Evolutionary conservation across 2,888 invertebrate species (phyloP).

Genomic region (Nomada ferruginata): DNA sequence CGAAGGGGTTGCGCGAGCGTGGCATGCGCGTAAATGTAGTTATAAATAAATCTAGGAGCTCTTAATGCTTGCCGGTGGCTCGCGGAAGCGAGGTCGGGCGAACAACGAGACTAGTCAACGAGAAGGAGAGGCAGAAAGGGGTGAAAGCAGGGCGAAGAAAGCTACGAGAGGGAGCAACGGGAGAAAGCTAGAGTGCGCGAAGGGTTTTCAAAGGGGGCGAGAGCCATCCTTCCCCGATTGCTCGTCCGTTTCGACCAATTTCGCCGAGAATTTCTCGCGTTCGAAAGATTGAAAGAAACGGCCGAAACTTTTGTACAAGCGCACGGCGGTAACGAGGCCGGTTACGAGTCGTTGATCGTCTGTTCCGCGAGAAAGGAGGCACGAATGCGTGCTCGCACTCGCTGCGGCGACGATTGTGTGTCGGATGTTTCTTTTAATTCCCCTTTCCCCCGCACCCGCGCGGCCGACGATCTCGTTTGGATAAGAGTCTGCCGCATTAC

Average conservation of each 20-base stretch:
- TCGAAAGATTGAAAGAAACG: background rate
- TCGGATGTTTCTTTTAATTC: constrained; percentile 66
- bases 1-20: constrained; percentile 75
- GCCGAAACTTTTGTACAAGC: background rate
- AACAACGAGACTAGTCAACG: constrained; percentile 9
- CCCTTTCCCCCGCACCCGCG: constrained; percentile 40
- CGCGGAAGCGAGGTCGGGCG: constrained; percentile 59
- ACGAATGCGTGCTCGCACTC: constrained; percentile 23
- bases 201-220: constrained; percentile 44
- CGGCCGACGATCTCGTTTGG: constrained; percentile 65
- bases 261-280: constrained; percentile 4
- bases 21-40: constrained; percentile 84
- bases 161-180: constrained; percentile 29
- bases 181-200: constrained; percentile 30
- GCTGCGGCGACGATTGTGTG: constrained; percentile 52
- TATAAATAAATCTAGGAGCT: constrained; percentile 84
- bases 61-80: constrained; percentile 81
- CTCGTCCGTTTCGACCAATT: constrained; percentile 14
- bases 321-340: constrained; percentile 5
- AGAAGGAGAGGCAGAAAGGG: constrained; percentile 9
- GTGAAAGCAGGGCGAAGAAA: constrained; percentile 51
- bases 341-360: background rate
- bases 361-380: constrained; percentile 27
- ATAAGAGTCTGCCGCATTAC: constrained; percentile 65
- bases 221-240: constrained; percentile 17